Percentiles rank a stretch among this genome's conserved stretches.
phyloP scores from a whole-genome alignment of 2,888 invertebrate genomes.

The Brachynemurus nebulosus region DNA sequence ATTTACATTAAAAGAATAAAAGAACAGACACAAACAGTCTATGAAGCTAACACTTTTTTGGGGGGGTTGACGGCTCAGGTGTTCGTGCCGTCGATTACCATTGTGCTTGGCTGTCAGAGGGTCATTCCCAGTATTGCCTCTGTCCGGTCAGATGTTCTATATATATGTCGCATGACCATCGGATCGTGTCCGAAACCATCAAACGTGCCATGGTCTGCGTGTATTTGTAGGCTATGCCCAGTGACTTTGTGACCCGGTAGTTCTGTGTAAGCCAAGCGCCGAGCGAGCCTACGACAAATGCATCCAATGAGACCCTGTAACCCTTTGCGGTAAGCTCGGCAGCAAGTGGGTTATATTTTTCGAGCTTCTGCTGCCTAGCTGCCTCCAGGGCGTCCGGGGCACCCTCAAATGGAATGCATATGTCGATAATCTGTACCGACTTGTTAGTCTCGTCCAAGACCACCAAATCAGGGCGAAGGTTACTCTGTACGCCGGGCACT shows the following conservation, averaged over 20 bases:
- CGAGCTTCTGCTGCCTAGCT: constrained; percentile 19
- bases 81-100: neutral
- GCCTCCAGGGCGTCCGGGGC: constrained; percentile 15
- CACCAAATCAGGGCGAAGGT: constrained; percentile 20
- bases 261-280: constrained; percentile 24
- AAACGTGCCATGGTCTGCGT: constrained; percentile 20
- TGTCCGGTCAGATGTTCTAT: constrained; percentile 23
- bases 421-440: constrained; percentile 21
- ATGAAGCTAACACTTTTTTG: too few relatives aligned
- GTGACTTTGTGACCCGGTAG: constrained; percentile 17
- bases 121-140: constrained; percentile 16
- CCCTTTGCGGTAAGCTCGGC: constrained; percentile 6
- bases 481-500: constrained; percentile 10
- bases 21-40: too few relatives aligned
- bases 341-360: constrained; percentile 10
- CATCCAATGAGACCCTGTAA: constrained; percentile 16
- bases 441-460: constrained; percentile 16
- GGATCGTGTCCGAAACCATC: constrained; percentile 21
- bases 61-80: neutral
- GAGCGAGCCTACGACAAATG: constrained; percentile 23
- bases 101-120: neutral
- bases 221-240: constrained; percentile 15
- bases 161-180: constrained; percentile 25
- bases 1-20: too few relatives aligned
- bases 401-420: constrained; percentile 23